Evolutionary conservation across 2,797 vertebrate genomes (phyloP), one percentile per base, ranked within the genome.

Genomic region (Notoglanidium macrostoma): DNA sequence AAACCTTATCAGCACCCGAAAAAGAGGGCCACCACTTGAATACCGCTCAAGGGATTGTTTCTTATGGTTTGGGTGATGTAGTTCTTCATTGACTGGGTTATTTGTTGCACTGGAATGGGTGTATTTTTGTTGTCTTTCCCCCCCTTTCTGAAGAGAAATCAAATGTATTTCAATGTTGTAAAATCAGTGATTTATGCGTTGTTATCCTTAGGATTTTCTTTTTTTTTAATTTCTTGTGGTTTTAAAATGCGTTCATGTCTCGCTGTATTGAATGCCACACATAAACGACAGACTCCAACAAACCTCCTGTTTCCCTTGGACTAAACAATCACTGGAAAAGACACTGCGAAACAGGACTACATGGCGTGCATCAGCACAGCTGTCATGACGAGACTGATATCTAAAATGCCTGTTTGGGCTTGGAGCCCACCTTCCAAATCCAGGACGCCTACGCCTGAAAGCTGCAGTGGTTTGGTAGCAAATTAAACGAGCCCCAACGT

Each of bases 101-200:
- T 88, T 87, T 87, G 82, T 91, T 92, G 90, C 90, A 91, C 91
- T 92, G 92, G 91, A 91, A 91, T 89, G 85, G 87, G 87, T 91
- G 88, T 86, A 87, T 90, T 86, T 90, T 70, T 83, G 78, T 91
- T 90, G 84, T 88, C 88, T 87, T 86, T 70, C 17, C 67, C 17
- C 73, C 26, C 35, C 29, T 74, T 85, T 89, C 65, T 73, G 67
- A 89, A 90, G 61, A 88, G 82, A 90, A 89, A 88, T 91, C 29
- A 88, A 92, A 89, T 93, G 89, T 90, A 87, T 84, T 89, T 92
- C 57, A 85, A 88, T 86, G 89, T 87, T 77, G 86, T 90, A 90
- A 88, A 88, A 86, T 85, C 78, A 78, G 83, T 88, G 83, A 90
- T 90, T 83, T 90, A 68, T 89, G 85, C 84, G 85, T 91, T 59